Evolutionary conservation across 1,140 invertebrate genomes (phyloP).

Genomic region (Heterodera carotae): DNA sequence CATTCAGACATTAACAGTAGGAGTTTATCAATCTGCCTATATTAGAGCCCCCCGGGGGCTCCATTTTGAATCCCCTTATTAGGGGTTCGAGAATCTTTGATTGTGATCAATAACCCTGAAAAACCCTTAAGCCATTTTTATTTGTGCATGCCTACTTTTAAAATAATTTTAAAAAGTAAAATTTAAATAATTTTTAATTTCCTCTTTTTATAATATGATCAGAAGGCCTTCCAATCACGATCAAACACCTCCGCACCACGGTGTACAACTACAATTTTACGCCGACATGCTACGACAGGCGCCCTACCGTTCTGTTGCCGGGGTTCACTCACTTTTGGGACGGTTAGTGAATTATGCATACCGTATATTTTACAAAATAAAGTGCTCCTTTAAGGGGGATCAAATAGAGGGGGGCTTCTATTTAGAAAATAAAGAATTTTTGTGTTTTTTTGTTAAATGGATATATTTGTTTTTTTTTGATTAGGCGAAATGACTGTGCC

Average conservation of each 20-base stretch:
- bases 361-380: background rate
- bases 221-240: constrained; percentile 23
- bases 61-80: too few relatives aligned
- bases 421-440: too few relatives aligned
- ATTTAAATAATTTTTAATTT: constrained; percentile 4
- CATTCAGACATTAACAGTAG: too few relatives aligned
- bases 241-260: constrained; percentile 38
- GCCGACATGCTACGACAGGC: constrained; percentile 42
- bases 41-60: too few relatives aligned
- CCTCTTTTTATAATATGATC: background rate
- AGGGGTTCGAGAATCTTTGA: too few relatives aligned
- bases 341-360: constrained; percentile 10
- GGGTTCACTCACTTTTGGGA: constrained; percentile 43
- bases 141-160: constrained; percentile 10
- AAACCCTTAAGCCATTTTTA: too few relatives aligned
- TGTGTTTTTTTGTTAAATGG: constrained; percentile 11
- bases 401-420: too few relatives aligned
- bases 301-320: constrained; percentile 48
- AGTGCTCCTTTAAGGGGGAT: too few relatives aligned
- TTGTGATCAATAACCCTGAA: too few relatives aligned
- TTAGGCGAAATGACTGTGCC: constrained; percentile 50
- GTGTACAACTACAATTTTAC: constrained; percentile 40
- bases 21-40: too few relatives aligned
- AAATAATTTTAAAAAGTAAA: background rate
- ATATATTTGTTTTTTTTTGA: too few relatives aligned